Percentiles rank a stretch among this genome's conserved stretches.
phyloP scores from a whole-genome alignment of 2,113 vertebrate species.

The Drymodes brunneopygia region DNA sequence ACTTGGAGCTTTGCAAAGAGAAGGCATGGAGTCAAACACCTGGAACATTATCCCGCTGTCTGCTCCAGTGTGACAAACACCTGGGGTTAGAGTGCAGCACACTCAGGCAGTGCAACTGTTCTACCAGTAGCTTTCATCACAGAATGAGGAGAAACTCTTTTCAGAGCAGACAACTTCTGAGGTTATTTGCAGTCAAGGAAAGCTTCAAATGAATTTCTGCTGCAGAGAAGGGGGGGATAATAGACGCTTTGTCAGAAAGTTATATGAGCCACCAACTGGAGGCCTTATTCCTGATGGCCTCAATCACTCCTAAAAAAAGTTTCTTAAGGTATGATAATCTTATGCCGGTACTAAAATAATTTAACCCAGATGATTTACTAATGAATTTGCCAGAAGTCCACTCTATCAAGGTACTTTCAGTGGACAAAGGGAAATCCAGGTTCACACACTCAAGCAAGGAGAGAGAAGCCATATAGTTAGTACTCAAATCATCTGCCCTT shows the following conservation, averaged over 20 bases:
- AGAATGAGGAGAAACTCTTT: background rate
- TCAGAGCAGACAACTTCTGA: background rate
- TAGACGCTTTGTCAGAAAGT: background rate
- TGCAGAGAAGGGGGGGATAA: background rate
- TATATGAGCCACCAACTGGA: rapidly evolving
- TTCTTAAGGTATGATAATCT: background rate
- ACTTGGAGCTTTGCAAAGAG: background rate
- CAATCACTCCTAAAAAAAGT: background rate
- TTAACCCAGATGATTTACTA: background rate
- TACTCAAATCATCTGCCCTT: background rate
- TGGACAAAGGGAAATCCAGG: background rate
- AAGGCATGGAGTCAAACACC: background rate
- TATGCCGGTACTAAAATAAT: background rate
- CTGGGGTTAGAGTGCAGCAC: background rate
- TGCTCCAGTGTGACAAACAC: background rate
- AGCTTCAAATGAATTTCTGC: background rate
- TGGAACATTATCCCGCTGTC: background rate
- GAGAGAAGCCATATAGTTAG: background rate
- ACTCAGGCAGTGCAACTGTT: background rate
- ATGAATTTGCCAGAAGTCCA: background rate
- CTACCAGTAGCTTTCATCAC: background rate
- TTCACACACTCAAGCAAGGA: background rate
- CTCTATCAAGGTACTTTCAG: background rate
- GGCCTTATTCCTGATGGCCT: background rate
- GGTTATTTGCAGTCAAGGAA: background rate